Evolutionary conservation across 2,797 vertebrate genomes (phyloP).

Genomic region (Sebastes alutus): DNA sequence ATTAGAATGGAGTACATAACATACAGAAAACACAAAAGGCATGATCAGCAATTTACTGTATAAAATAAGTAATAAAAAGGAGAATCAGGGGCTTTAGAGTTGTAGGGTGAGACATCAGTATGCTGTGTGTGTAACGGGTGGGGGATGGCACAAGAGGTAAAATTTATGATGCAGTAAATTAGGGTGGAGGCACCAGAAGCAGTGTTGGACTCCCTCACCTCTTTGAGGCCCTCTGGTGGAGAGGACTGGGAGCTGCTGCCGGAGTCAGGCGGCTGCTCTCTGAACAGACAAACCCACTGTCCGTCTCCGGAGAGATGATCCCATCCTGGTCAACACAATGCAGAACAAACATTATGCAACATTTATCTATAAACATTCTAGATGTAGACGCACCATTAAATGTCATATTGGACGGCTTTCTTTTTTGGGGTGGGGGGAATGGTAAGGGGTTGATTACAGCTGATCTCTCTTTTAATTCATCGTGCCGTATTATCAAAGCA

Average conservation of each 20-base stretch:
- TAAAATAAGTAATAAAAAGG: not conserved
- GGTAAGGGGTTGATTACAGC: no score
- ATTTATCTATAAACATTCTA: not conserved
- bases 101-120: not conserved
- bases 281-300: conserved; percentile 95
- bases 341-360: not conserved
- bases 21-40: conserved; percentile 1
- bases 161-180: conserved; percentile 14
- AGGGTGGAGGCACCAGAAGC: not conserved
- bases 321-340: conserved; percentile 83
- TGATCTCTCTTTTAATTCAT: no score
- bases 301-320: conserved; percentile 90
- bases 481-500: not conserved
- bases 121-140: not conserved
- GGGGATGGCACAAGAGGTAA: not conserved
- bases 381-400: not conserved
- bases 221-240: conserved; percentile 72
- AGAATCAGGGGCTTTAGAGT: not conserved
- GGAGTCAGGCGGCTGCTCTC: conserved; percentile 87
- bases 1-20: not conserved
- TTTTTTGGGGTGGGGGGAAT: not conserved
- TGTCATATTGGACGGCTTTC: not conserved
- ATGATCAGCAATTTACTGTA: not conserved
- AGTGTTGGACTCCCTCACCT: conserved; percentile 64
- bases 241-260: conserved; percentile 73